phyloP scores from a whole-genome alignment of 1,140 invertebrate genomes.

The Drosophila quadrilineata region DNA sequence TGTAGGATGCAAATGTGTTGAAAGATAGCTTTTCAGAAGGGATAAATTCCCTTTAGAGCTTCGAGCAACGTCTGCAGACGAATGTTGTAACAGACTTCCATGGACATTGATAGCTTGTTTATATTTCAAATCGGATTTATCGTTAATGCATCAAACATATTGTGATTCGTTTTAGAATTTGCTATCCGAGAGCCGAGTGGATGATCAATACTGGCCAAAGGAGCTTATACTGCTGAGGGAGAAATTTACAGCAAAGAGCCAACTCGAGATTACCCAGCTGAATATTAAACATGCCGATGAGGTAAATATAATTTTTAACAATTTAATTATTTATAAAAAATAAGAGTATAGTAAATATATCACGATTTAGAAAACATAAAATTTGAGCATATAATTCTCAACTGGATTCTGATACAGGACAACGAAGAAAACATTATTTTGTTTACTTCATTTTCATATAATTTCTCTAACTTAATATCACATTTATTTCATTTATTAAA shows the following conservation, averaged over 20 bases:
- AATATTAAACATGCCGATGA: constrained; percentile 84
- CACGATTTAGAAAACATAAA: too few species aligned
- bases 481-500: too few species aligned
- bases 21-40: constrained; percentile 24
- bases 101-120: constrained; percentile 32
- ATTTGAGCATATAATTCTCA: too few species aligned
- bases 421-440: too few species aligned
- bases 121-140: constrained; percentile 20
- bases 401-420: too few species aligned
- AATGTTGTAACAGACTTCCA: constrained; percentile 50
- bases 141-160: constrained; percentile 11
- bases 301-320: too few species aligned
- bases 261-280: constrained; percentile 83
- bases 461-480: too few species aligned
- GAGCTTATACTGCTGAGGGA: constrained; percentile 86
- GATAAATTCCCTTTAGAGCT: not conserved
- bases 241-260: constrained; percentile 85
- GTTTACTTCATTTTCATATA: too few species aligned
- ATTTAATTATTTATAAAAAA: too few species aligned
- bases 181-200: constrained; percentile 84
- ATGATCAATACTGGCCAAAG: constrained; percentile 86
- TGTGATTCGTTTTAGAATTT: constrained; percentile 83
- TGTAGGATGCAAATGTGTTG: constrained; percentile 25
- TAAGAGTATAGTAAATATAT: too few species aligned
- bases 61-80: constrained; percentile 33